A percentile compares a stretch with the other conserved stretches of the same genome.
These are phyloP conservation scores for mouse (Mus musculus) DNA, from an alignment of 2,113 vertebrate genomes.

Conservation along the genomic window DNA sequence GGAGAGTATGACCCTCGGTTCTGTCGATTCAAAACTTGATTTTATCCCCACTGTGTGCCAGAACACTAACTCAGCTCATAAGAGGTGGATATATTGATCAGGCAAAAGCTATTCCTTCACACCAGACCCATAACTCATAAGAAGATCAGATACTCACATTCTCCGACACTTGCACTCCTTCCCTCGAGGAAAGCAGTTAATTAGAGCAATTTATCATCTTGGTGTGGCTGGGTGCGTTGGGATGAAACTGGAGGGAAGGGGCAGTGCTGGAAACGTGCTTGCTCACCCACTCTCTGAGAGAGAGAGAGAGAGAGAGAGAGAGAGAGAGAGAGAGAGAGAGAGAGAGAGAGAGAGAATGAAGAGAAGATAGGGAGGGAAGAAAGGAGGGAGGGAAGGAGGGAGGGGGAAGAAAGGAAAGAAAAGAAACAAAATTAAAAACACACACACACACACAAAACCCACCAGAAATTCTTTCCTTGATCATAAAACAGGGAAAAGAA, in stretches of 20 bases:
- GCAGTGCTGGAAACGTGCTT: neutral
- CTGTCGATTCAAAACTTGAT: slow-evolving; percentile 4
- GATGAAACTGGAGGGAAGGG: neutral
- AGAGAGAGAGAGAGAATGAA: too few species aligned
- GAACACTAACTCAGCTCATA: neutral
- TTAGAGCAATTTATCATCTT: slow-evolving; percentile 30
- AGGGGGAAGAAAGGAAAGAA: too few species aligned
- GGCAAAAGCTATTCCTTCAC: slow-evolving; percentile 20
- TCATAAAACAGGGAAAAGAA: neutral
- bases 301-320: neutral
- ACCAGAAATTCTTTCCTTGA: neutral
- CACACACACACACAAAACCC: neutral
- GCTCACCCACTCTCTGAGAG: neutral
- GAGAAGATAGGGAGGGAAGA: too few species aligned
- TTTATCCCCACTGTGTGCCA: neutral
- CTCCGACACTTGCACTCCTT: neutral
- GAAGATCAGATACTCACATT: neutral
- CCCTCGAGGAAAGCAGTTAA: slow-evolving; percentile 43
- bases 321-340: neutral
- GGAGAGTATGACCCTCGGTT: neutral
- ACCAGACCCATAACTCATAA: slow-evolving; percentile 15
- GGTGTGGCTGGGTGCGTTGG: neutral
- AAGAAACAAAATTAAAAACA: neutral
- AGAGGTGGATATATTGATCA: neutral
- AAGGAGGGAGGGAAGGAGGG: neutral